phyloP scores from a whole-genome alignment of 2,113 vertebrate genomes.

The Polypterus bichir region DNA sequence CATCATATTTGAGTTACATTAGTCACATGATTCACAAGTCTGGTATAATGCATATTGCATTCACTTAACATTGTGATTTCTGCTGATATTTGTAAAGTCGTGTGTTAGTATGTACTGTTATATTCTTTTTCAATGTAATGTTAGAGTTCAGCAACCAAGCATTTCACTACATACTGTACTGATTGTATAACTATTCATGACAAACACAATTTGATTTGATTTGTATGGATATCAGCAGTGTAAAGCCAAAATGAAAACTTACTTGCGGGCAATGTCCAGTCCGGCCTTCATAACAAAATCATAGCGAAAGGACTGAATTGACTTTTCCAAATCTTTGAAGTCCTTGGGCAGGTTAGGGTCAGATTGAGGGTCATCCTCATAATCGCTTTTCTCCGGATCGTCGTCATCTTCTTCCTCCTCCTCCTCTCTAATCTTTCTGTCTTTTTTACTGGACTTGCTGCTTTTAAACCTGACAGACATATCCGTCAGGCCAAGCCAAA shows the following conservation, averaged over 20 bases:
- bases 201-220: too few species aligned
- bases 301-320: conserved; percentile 72
- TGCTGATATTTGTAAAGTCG: too few species aligned
- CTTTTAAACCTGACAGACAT: conserved; percentile 65
- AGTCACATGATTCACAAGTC: too few species aligned
- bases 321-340: conserved; percentile 82
- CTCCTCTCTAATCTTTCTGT: conserved; percentile 38
- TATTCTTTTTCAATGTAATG: too few species aligned
- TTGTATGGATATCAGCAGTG: too few species aligned
- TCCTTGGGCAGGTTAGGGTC: conserved; percentile 52
- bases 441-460: conserved; percentile 57
- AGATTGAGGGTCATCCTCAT: conserved; percentile 55
- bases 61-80: too few species aligned
- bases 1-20: too few species aligned
- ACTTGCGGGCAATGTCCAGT: conserved; percentile 79
- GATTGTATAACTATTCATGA: too few species aligned
- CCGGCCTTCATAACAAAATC: conserved; percentile 78
- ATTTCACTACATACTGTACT: too few species aligned
- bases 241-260: conserved; percentile 37
- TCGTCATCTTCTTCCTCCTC: conserved; percentile 49
- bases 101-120: too few species aligned
- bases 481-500: conserved; percentile 30
- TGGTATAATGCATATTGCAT: too few species aligned
- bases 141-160: too few species aligned
- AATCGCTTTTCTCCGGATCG: conserved; percentile 39